Evolutionary conservation across 1,140 invertebrate species (phyloP).

Genomic region (Diachasmimorpha longicaudata): DNA sequence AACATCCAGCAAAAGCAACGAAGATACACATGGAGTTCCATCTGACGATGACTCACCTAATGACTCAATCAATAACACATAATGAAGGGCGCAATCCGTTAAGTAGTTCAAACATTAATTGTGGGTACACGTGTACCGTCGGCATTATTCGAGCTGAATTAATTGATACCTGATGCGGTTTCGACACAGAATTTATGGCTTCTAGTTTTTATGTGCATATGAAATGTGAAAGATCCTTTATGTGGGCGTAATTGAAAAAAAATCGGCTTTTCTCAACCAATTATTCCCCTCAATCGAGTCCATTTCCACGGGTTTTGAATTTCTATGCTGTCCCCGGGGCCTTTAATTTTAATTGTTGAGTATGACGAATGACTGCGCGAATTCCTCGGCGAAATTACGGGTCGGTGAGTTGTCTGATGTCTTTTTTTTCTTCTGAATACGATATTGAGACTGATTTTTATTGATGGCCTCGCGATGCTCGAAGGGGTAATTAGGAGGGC

Average conservation of each 20-base stretch:
- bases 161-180: neutral
- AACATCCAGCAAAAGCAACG: neutral
- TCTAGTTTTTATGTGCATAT: neutral
- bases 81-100: neutral
- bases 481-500: neutral
- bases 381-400: neutral
- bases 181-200: neutral
- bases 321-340: neutral
- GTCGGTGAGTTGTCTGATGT: neutral
- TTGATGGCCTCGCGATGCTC: neutral
- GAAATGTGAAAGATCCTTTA: neutral
- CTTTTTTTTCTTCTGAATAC: neutral
- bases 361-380: slow-evolving; percentile 13
- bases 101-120: neutral
- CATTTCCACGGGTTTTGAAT: neutral
- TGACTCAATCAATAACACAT: neutral
- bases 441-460: neutral
- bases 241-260: neutral
- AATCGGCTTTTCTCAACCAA: neutral
- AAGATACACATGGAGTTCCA: neutral
- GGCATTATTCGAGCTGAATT: neutral
- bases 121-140: neutral
- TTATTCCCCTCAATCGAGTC: neutral
- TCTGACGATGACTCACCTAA: neutral
- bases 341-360: neutral